phyloP scores from a whole-genome alignment of 2,888 invertebrate genomes.

The Eupithecia vulgata region DNA sequence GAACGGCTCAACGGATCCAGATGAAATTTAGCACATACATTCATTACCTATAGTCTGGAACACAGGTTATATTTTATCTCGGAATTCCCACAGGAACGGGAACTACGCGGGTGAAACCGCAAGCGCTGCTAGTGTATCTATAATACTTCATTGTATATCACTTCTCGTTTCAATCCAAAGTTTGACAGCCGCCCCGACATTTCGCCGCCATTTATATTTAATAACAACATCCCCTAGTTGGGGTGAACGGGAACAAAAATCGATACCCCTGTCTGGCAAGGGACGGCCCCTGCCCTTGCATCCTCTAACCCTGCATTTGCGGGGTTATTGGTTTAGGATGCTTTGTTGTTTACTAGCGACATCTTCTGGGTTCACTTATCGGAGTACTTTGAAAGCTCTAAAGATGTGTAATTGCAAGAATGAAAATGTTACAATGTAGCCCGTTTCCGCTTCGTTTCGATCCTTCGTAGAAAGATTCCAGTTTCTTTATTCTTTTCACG shows the following conservation, averaged over 20 bases:
- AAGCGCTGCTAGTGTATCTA: no score
- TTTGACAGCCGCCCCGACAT: constrained; percentile 47
- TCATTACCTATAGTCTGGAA: no score
- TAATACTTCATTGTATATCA: neutral
- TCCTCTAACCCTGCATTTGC: constrained; percentile 40
- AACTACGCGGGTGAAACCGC: no score
- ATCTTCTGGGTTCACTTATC: neutral
- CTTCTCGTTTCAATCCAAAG: neutral
- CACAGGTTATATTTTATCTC: no score
- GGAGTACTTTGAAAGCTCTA: neutral
- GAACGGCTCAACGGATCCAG: no score
- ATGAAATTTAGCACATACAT: no score
- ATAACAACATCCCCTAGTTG: constrained; percentile 69
- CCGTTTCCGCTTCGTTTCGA: no score
- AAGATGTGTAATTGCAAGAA: no score
- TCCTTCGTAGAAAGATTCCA: no score
- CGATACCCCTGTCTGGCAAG: constrained; percentile 75
- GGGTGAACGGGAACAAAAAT: constrained; percentile 70
- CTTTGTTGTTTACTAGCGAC: constrained; percentile 21
- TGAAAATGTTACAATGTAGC: no score
- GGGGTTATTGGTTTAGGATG: constrained; percentile 32
- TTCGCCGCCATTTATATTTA: constrained; percentile 76
- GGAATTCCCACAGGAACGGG: no score
- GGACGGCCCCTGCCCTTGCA: constrained; percentile 52
- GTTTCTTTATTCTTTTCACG: no score